Conservation (phyloP, 1,140 invertebrate species). For the Habropoda laboriosa region DNA sequence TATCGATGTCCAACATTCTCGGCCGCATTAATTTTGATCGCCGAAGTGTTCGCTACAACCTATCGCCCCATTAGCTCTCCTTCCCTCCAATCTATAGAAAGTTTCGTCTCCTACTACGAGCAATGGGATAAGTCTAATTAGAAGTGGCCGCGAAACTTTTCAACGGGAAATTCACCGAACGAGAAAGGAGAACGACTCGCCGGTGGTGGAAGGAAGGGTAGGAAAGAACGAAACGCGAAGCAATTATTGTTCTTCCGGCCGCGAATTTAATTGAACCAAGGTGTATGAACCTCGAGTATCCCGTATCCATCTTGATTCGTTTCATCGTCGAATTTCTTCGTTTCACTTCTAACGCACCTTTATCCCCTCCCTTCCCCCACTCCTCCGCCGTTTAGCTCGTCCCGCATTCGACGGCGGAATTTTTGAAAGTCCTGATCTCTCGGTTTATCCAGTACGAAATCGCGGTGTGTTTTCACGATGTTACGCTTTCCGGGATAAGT, state of each 20-base stretch:
- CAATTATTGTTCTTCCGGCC: slow-evolving; percentile 61
- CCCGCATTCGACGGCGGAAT: slow-evolving; percentile 22
- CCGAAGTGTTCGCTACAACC: slow-evolving; percentile 22
- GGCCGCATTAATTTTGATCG: slow-evolving; percentile 32
- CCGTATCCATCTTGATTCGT: slow-evolving; percentile 47
- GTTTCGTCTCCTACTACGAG: slow-evolving; percentile 28
- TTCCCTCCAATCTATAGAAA: slow-evolving; percentile 29
- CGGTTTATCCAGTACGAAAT: slow-evolving; percentile 20
- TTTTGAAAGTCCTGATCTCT: slow-evolving; percentile 25
- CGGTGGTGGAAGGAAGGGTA: background rate
- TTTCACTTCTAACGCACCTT: background rate
- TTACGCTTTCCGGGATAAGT: slow-evolving; percentile 50
- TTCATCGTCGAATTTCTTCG: background rate
- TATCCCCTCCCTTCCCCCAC: too few species aligned
- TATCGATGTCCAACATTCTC: background rate
- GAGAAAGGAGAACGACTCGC: background rate
- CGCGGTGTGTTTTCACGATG: slow-evolving; percentile 16
- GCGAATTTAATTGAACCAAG: slow-evolving; percentile 58
- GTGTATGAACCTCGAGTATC: slow-evolving; percentile 41
- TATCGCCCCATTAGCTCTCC: slow-evolving; percentile 39
- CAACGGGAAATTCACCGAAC: slow-evolving; percentile 14
- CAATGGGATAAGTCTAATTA: slow-evolving; percentile 60
- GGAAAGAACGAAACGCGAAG: slow-evolving; percentile 29
- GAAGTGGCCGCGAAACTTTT: slow-evolving; percentile 50
- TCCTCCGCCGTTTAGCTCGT: too few species aligned